These are phyloP conservation scores for Podarcis cretensis DNA, from an alignment of 2,113 vertebrate genomes.

Conservation along the genomic window DNA sequence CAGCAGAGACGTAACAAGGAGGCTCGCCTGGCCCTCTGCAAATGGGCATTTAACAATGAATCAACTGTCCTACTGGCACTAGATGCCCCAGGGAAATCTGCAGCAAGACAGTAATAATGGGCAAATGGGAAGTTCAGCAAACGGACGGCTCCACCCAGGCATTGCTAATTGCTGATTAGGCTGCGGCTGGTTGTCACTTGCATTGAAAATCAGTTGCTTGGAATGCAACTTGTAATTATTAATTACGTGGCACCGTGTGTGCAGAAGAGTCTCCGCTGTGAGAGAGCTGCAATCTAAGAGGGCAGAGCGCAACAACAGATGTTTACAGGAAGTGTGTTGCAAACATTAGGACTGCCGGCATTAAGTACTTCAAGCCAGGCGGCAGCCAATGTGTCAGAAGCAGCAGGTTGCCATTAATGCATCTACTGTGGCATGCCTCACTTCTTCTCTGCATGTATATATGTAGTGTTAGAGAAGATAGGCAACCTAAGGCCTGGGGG, in stretches of 20 bases:
- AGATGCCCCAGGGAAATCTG: slow-evolving; percentile 44
- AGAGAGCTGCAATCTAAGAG: not conserved
- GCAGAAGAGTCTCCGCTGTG: not conserved
- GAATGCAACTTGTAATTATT: slow-evolving; percentile 8
- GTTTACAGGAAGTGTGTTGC: not conserved
- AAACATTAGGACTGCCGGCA: not conserved
- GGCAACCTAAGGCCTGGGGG: too few relatives aligned
- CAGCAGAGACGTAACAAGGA: slow-evolving; percentile 49
- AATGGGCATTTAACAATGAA: slow-evolving; percentile 65
- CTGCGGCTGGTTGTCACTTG: slow-evolving; percentile 34
- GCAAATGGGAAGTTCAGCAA: slow-evolving; percentile 55
- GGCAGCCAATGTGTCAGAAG: not conserved
- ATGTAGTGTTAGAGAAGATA: not conserved
- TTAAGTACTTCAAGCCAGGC: not conserved
- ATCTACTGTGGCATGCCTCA: not conserved
- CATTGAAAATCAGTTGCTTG: slow-evolving; percentile 20
- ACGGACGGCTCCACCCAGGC: slow-evolving; percentile 52
- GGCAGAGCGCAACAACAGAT: not conserved
- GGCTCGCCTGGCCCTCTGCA: slow-evolving; percentile 59
- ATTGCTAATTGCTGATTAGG: slow-evolving; percentile 45
- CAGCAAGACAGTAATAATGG: slow-evolving; percentile 41
- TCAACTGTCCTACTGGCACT: slow-evolving; percentile 57
- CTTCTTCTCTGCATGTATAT: not conserved
- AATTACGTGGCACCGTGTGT: fast-evolving
- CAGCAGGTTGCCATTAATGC: not conserved